Base-by-base conservation (phyloP, 1,140 invertebrate genomes). In the Atta colombica region DNA sequence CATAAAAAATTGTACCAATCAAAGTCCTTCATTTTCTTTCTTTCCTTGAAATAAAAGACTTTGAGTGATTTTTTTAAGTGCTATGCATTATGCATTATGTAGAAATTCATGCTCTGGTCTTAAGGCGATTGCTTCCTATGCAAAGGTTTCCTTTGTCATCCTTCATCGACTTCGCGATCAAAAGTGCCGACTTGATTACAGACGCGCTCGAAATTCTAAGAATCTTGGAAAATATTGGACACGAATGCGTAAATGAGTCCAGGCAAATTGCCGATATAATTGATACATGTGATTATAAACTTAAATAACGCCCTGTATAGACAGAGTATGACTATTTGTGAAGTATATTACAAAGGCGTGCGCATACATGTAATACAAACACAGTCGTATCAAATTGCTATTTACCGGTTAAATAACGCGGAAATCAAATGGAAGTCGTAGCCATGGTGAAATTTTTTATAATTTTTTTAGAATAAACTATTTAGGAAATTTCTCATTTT, bases 201-300 rank as follows among this genome's bases (percentile, higher is more conserved):
- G 7, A 7, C 7, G 7, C 35, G 53, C 25, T 80, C 28, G 68
- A 61, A 60, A 61, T 82, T 61, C 80, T 16, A 61, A 82, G 68
- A 35, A 72, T 35, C 53, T 74, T 58, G 68, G 25, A n/a, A 28
- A 58, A 28, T 12, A 18, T 28, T 25, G 25, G 78, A 49, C 68
- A 35, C 72, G 82, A 21, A 63, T 31, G 58, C 14, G 61, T 35
- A 8, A 66, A 39, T 14, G 5, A 78, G 45, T 31, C 25, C 16
- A 53, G 35, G 66, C 7, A 78, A 78, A 85, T 78, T 78, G 61
- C 18, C 21, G 51, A 21, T 16, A 85, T 66, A 77, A 85, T 58
- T 49, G 63, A 31, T 65, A 77, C 82, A 85, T 61, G 82, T 55
- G 82, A 18, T n/a, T 4, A 53, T 31, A 55, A 55, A 65, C 18